Conservation (phyloP, 2,113 vertebrate genomes). For the Semnornis frantzii region DNA sequence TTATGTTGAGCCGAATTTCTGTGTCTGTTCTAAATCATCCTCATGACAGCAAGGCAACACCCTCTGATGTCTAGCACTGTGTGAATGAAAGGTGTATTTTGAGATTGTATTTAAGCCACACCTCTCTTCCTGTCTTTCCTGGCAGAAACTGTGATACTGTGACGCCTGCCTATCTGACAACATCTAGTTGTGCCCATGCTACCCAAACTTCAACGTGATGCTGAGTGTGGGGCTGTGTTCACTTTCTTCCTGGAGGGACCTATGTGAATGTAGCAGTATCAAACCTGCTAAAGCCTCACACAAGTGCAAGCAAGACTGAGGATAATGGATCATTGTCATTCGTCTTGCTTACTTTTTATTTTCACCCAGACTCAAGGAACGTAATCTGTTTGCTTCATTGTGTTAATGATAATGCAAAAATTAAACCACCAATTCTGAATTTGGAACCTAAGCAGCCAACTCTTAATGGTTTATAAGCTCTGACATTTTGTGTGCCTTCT, state of each 20-base stretch:
- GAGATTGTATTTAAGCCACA: background rate
- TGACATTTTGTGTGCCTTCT: constrained; percentile 33
- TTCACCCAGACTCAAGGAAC: too few relatives aligned
- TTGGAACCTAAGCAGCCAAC: constrained; percentile 27
- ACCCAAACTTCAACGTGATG: background rate
- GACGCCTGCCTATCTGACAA: background rate
- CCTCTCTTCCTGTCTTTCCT: background rate
- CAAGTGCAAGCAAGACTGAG: too few relatives aligned
- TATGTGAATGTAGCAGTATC: too few relatives aligned
- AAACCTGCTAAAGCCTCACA: too few relatives aligned
- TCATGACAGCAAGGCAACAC: background rate
- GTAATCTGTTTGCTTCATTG: background rate
- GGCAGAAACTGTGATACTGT: background rate
- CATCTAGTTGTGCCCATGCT: background rate
- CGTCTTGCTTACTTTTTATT: too few relatives aligned
- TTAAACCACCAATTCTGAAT: constrained; percentile 8
- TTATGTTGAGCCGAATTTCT: background rate
- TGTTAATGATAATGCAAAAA: constrained; percentile 50
- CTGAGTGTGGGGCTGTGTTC: background rate
- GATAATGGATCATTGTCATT: too few relatives aligned
- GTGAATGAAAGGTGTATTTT: background rate
- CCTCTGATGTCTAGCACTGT: background rate
- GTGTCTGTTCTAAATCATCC: background rate
- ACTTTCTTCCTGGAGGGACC: background rate
- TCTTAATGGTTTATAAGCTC: constrained; percentile 32